Evolutionary conservation across 2,888 invertebrate species (phyloP).

Genomic region (Campoplex nolae): DNA sequence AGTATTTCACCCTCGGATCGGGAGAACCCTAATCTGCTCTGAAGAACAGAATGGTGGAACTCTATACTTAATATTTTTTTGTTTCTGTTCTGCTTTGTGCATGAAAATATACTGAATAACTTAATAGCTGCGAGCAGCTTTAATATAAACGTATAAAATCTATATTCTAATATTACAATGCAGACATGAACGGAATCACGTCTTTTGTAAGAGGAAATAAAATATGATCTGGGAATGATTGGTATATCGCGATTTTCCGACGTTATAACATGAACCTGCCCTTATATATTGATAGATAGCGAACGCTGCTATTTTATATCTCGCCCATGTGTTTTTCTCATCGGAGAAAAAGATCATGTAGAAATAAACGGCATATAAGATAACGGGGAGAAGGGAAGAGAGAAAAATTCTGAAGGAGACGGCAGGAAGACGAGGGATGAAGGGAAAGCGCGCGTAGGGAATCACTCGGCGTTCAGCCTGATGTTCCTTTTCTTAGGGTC

Average conservation of each 20-base stretch:
- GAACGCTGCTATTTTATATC: conserved; percentile 68
- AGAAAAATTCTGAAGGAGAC: conserved; percentile 41
- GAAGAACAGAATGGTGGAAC: conserved; percentile 4
- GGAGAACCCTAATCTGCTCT: background rate
- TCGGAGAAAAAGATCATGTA: conserved; percentile 33
- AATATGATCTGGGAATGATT: conserved; percentile 74
- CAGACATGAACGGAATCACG: background rate
- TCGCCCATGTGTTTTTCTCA: conserved; percentile 54
- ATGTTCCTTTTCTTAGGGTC: conserved; percentile 51
- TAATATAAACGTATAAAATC: conserved; percentile 10
- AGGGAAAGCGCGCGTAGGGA: conserved; percentile 62
- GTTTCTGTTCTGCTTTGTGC: conserved; percentile 6
- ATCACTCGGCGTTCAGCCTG: conserved; percentile 57
- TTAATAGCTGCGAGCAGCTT: background rate
- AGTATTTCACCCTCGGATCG: conserved; percentile 47
- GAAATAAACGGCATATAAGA: conserved; percentile 40
- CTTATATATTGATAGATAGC: conserved; percentile 71
- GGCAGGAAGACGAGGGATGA: conserved; percentile 45
- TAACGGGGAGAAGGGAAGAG: conserved; percentile 28
- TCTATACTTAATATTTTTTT: conserved; percentile 9
- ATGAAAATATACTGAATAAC: background rate
- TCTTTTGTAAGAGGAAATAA: conserved; percentile 66
- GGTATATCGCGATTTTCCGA: conserved; percentile 70
- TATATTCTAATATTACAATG: conserved; percentile 9
- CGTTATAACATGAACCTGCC: conserved; percentile 59